Conservation (phyloP, 1,140 invertebrate genomes). For the Caenorhabditis tropicalis region DNA sequence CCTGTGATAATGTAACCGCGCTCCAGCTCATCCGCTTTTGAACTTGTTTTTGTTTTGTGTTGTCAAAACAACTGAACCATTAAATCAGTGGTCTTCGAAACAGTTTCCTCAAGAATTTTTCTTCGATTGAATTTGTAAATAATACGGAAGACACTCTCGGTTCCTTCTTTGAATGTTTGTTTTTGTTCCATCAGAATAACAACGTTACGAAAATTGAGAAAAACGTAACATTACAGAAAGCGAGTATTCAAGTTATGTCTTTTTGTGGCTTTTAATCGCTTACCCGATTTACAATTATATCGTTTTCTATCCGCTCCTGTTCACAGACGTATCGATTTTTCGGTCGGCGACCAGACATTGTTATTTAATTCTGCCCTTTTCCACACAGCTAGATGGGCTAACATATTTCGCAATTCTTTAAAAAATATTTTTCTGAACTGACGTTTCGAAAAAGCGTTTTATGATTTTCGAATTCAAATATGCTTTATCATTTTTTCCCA, state of each 20-base stretch:
- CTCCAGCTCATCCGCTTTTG: neutral
- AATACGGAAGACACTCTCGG: neutral
- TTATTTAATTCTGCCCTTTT: neutral
- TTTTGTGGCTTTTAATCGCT: neutral
- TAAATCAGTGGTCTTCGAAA: too few relatives aligned
- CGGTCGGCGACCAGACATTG: neutral
- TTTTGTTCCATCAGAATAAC: neutral
- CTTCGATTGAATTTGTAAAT: too few relatives aligned
- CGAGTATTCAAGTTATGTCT: neutral
- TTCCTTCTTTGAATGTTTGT: neutral
- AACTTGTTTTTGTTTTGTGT: neutral
- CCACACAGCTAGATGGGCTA: neutral
- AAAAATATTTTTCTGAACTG: neutral
- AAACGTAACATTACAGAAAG: neutral
- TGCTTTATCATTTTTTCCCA: too few relatives aligned
- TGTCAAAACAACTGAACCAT: neutral
- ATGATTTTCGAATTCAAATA: too few relatives aligned
- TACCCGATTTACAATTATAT: conserved; percentile 36
- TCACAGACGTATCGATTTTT: conserved; percentile 33
- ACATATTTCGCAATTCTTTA: conserved; percentile 21
- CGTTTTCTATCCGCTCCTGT: neutral
- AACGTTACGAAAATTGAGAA: neutral
- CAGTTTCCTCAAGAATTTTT: too few relatives aligned
- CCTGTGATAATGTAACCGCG: neutral
- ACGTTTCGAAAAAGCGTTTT: neutral